These are phyloP conservation scores for Drosophila fuyamai DNA, from an alignment of 1,140 invertebrate species.

Conservation along the genomic window DNA sequence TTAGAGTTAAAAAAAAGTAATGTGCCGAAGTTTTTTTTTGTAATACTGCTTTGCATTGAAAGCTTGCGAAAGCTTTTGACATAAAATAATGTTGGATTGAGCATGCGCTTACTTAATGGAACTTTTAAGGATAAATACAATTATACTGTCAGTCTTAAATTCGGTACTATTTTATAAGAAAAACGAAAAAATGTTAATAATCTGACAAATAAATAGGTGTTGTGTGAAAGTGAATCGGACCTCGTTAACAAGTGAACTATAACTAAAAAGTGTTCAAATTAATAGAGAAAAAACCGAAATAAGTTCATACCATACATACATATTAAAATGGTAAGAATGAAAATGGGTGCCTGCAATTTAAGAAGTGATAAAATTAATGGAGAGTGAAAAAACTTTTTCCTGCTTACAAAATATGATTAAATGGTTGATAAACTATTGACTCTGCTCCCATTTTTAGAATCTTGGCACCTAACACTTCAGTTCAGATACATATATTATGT, in stretches of 20 bases:
- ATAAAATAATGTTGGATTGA: constrained; percentile 28
- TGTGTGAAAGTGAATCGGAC: constrained; percentile 2
- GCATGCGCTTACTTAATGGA: constrained; percentile 57
- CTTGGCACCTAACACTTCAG: background rate
- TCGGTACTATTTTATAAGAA: constrained; percentile 64
- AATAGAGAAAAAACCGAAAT: constrained; percentile 23
- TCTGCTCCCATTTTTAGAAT: background rate
- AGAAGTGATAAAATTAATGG: constrained; percentile 1
- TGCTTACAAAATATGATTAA: background rate
- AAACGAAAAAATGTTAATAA: constrained; percentile 42
- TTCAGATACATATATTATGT: constrained; percentile 21
- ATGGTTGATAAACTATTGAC: too few species aligned
- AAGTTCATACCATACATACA: constrained; percentile 23
- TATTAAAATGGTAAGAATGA: constrained; percentile 65
- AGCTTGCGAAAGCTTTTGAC: constrained; percentile 41
- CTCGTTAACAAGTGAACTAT: background rate
- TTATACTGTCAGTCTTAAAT: constrained; percentile 69
- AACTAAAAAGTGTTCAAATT: constrained; percentile 1
- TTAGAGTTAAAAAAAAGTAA: background rate
- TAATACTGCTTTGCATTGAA: constrained; percentile 14
- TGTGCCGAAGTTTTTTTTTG: background rate
- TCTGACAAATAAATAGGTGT: constrained; percentile 13
- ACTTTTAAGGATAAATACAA: constrained; percentile 77
- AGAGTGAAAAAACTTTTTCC: background rate
- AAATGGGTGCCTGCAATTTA: constrained; percentile 15